phyloP scores from a whole-genome alignment of 2,113 vertebrate species.

The Tamias sibiricus region DNA sequence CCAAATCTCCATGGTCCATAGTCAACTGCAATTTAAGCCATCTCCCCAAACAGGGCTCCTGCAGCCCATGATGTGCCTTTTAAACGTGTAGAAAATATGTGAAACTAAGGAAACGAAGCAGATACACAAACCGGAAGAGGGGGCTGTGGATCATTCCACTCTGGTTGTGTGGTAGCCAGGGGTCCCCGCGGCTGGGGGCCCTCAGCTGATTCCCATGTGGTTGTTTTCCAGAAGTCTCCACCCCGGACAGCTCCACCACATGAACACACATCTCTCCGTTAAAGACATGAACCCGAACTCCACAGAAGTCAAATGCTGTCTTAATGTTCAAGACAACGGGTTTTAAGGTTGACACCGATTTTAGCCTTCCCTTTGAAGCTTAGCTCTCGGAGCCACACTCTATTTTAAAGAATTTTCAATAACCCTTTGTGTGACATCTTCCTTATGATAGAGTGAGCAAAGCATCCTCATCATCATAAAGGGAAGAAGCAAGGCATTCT shows the following conservation, averaged over 20 bases:
- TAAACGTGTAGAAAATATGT: fast-evolving
- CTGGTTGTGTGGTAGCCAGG: fast-evolving
- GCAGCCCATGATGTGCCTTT: fast-evolving
- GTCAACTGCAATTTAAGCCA: too few species aligned
- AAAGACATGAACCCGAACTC: neutral
- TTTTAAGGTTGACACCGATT: neutral
- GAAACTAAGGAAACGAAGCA: neutral
- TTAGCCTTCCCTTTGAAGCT: neutral
- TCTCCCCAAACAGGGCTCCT: too few species aligned
- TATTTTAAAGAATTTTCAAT: neutral
- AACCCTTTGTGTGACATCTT: too few species aligned
- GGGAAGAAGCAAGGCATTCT: too few species aligned
- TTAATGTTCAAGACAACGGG: neutral
- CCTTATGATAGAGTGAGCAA: too few species aligned
- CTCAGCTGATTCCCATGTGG: neutral
- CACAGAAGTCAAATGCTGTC: neutral
- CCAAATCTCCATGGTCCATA: too few species aligned
- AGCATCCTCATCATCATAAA: too few species aligned
- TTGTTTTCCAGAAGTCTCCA: neutral
- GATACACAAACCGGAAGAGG: fast-evolving
- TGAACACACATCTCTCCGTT: neutral
- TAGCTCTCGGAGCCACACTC: neutral
- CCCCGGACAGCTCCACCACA: neutral
- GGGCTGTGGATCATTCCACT: fast-evolving
- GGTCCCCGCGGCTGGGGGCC: neutral